Evolutionary conservation across 2,113 vertebrate species (phyloP).

Genomic region (Psittacara wagleri): DNA sequence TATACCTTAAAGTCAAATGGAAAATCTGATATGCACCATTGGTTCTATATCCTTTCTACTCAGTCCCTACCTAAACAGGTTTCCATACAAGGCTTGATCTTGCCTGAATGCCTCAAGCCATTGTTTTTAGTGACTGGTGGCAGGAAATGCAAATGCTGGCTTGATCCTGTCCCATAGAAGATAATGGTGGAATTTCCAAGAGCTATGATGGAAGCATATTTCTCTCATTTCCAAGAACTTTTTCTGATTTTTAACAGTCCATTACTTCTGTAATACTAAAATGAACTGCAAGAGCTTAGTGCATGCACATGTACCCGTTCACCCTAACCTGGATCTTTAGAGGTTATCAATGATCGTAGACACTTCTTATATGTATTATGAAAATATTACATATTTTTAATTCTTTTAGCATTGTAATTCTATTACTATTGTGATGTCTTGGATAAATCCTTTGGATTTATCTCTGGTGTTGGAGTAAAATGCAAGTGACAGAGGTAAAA

Average conservation of each 20-base stretch:
- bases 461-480: not conserved
- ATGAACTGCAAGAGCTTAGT: not conserved
- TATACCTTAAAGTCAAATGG: not conserved
- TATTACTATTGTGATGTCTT: not conserved
- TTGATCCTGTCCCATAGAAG: not conserved
- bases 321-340: not conserved
- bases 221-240: not conserved
- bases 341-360: not conserved
- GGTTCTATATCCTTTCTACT: not conserved
- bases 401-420: not conserved
- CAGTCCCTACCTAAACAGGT: not conserved
- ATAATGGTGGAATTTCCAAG: not conserved
- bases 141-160: not conserved
- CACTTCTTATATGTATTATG: not conserved
- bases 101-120: not conserved
- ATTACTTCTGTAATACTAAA: not conserved
- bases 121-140: not conserved
- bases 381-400: not conserved
- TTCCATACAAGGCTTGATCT: not conserved
- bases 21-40: not conserved
- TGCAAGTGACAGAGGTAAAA: not conserved
- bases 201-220: not conserved
- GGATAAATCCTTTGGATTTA: not conserved
- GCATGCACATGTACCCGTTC: fast-evolving
- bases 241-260: not conserved